A percentile compares a stretch with the other conserved stretches of the same genome.
These are phyloP conservation scores for Sesamia nonagrioides DNA, from an alignment of 1,140 invertebrate species.

Conservation along the genomic window DNA sequence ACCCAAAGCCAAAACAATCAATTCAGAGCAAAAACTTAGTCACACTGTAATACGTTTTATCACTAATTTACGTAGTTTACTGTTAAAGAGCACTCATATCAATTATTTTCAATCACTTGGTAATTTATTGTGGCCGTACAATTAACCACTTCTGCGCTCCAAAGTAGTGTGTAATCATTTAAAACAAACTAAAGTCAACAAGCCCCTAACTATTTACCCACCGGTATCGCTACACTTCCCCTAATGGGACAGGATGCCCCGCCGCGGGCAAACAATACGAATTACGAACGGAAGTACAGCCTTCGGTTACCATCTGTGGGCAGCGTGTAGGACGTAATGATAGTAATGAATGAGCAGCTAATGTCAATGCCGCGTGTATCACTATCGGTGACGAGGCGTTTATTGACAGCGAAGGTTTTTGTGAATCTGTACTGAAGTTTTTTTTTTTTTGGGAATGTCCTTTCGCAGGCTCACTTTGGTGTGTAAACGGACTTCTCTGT, in stretches of 20 bases:
- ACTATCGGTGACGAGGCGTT: neutral
- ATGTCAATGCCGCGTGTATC: constrained; percentile 45
- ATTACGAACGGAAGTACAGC: constrained; percentile 39
- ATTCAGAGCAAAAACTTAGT: no score
- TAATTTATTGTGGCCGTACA: no score
- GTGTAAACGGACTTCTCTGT: no score
- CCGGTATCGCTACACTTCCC: neutral
- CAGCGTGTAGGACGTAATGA: constrained; percentile 43
- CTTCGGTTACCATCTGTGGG: constrained; percentile 48
- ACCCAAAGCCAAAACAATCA: no score
- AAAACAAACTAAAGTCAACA: neutral
- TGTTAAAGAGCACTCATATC: no score
- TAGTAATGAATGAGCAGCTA: constrained; percentile 45
- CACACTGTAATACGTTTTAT: no score
- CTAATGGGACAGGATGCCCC: constrained; percentile 6
- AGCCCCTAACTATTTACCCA: neutral
- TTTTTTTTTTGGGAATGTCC: neutral
- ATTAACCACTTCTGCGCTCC: no score
- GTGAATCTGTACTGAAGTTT: neutral
- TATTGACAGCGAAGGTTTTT: constrained; percentile 11
- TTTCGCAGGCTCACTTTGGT: no score
- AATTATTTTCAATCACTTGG: no score
- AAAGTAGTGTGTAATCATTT: neutral
- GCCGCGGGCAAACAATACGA: constrained; percentile 26
- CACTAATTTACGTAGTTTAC: no score